Evolutionary conservation across 1,140 invertebrate species (phyloP), one percentile per base, ranked within the genome.

Genomic region (Sesamia nonagrioides): DNA sequence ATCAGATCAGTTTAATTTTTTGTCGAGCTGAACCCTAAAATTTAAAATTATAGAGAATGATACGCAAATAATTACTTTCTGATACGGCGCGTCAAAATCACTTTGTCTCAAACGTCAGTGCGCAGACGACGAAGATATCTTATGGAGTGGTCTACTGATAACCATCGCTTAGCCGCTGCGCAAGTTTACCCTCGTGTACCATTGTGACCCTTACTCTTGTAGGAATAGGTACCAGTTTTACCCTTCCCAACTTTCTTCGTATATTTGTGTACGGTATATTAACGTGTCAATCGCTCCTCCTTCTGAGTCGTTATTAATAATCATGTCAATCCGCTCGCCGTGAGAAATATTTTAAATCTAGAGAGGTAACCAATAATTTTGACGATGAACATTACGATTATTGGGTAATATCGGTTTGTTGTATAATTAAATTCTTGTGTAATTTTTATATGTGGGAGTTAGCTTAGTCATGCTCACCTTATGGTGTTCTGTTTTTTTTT

Each of bases 241-340:
- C 17, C 8, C n/a, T 18, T 56, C 17, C 5, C 5, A 68, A 40
- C 37, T 37, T 21, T 40, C 33, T 54, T 40, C 13, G 61, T 75
- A 71, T 75, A 54, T 71, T 78, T 81, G 83, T 80, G 79, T 69
- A 77, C 82, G 72, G 83, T 88, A 83, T 88, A 91, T 91, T 93
- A 89, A 92, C 82, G 91, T 91, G 91, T 93, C 92, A 90, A 93
- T 89, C 88, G 89, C 88, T 82, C 86, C 89, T 92, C 85, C 89
- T 86, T 77, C 83, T 74, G 76, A 87, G 78, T 82, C 79, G 84
- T 86, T 91, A 90, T 92, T 92, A 92, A 93, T 90, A 93, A 93
- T 88, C 86, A 90, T 90, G 91, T 91, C 90, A 91, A 90, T 90
- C 83, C 81, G 48, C 82, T 76, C 54, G 52, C 85, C 92, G 91